Conservation (phyloP, 92 coral and sea anemone genomes). For the Micromussa lordhowensis region DNA sequence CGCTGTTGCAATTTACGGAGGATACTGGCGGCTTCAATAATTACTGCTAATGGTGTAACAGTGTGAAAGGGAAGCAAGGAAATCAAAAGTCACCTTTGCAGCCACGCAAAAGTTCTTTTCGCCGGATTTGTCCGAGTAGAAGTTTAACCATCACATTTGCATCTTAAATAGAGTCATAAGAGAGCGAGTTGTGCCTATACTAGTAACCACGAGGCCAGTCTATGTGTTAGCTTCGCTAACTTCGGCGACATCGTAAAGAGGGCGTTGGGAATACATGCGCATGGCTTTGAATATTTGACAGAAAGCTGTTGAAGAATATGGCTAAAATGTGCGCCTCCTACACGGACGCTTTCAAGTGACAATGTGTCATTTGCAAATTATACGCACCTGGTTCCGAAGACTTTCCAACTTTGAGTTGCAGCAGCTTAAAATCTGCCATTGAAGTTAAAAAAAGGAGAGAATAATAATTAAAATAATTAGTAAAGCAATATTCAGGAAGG, state of each 20-base stretch:
- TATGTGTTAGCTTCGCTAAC: neutral
- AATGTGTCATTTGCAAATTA: neutral
- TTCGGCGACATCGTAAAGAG: neutral
- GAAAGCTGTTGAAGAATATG: neutral
- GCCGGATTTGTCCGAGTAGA: neutral
- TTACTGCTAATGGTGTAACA: neutral
- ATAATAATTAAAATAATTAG: neutral
- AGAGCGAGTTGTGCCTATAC: neutral
- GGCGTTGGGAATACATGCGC: neutral
- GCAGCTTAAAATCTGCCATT: conserved; percentile 82
- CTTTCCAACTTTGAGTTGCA: conserved; percentile 91
- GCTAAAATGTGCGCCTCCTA: neutral
- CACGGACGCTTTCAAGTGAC: neutral
- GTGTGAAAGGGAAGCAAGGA: neutral
- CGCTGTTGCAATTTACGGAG: neutral
- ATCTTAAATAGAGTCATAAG: neutral
- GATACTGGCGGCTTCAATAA: neutral
- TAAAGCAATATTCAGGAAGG: neutral
- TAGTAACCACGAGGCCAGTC: neutral
- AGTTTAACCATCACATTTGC: neutral
- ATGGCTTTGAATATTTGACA: conserved; percentile 9
- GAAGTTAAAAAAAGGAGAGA: neutral
- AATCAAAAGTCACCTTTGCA: neutral
- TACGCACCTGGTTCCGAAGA: conserved; percentile 91
- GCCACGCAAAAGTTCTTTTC: neutral